Evolutionary conservation across 2,113 vertebrate species (phyloP).

Genomic region (Azemiops feae): DNA sequence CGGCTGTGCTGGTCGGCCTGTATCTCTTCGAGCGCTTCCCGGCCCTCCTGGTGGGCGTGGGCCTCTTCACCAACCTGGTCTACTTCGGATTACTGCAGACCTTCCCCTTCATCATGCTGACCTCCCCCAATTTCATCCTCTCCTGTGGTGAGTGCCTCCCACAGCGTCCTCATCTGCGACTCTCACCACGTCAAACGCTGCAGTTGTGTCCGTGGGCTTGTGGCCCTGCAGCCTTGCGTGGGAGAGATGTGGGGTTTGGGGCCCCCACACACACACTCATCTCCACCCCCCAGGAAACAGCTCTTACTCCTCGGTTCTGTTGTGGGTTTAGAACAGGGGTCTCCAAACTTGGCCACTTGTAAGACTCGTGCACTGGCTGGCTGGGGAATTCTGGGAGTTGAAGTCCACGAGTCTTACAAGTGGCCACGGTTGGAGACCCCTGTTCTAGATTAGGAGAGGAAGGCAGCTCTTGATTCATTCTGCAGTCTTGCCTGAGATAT

Average conservation of each 20-base stretch:
- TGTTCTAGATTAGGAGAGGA: not conserved
- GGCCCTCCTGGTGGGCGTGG: conserved; percentile 81
- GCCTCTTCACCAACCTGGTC: conserved; percentile 95
- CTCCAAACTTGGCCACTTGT: no score
- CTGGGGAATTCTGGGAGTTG: no score
- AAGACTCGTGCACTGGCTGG: no score
- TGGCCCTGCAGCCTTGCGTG: no score
- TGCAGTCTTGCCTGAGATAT: not conserved
- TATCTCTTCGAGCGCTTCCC: conserved; percentile 92
- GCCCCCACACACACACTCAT: not conserved
- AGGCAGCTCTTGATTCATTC: not conserved
- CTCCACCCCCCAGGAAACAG: not conserved
- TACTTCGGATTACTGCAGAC: conserved; percentile 93
- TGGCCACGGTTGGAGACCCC: no score
- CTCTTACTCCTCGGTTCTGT: fast-evolving
- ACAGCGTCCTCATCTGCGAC: not conserved
- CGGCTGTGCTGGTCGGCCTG: conserved; percentile 83
- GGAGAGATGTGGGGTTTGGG: not conserved
- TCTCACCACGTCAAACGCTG: not conserved
- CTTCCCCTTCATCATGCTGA: conserved; percentile 93
- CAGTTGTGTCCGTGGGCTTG: no score
- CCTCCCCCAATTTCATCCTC: conserved; percentile 94
- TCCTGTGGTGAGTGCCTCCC: conserved; percentile 82
- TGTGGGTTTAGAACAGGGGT: no score
- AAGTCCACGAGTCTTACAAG: no score